Conservation (phyloP, 2,113 vertebrate genomes). For the Labeo rohita region DNA sequence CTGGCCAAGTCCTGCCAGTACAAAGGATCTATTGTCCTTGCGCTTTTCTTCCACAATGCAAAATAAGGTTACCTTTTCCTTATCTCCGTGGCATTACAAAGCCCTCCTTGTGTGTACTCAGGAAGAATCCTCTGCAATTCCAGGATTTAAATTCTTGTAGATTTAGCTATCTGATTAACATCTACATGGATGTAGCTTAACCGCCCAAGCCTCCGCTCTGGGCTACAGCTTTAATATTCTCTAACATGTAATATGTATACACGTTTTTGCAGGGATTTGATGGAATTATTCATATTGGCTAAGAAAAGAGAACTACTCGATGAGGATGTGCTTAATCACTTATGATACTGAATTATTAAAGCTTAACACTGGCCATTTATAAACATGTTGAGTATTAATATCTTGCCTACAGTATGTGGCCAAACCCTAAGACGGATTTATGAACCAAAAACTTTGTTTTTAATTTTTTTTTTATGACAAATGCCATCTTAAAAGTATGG, state of each 20-base stretch:
- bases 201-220: constrained; percentile 10
- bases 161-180: constrained; percentile 42
- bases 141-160: constrained; percentile 27
- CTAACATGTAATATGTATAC: constrained; percentile 50
- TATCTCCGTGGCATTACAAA: constrained; percentile 46
- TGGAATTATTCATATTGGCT: constrained; percentile 61
- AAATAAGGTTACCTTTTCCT: constrained; percentile 43
- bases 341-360: constrained; percentile 42
- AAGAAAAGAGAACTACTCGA: constrained; percentile 11
- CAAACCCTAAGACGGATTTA: neutral
- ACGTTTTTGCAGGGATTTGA: constrained; percentile 54
- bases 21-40: constrained; percentile 60
- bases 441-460: neutral
- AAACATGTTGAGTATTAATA: constrained; percentile 24
- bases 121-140: constrained; percentile 24
- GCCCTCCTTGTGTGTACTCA: constrained; percentile 37
- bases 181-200: constrained; percentile 16
- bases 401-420: neutral
- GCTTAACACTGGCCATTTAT: constrained; percentile 31
- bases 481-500: neutral
- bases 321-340: constrained; percentile 26
- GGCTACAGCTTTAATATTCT: constrained; percentile 42
- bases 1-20: constrained; percentile 45
- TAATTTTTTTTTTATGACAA: neutral
- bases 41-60: constrained; percentile 23